Percentiles rank a stretch among this genome's conserved stretches.
phyloP scores from a whole-genome alignment of 2,797 vertebrate species.

The Mormyrops boulengeri region DNA sequence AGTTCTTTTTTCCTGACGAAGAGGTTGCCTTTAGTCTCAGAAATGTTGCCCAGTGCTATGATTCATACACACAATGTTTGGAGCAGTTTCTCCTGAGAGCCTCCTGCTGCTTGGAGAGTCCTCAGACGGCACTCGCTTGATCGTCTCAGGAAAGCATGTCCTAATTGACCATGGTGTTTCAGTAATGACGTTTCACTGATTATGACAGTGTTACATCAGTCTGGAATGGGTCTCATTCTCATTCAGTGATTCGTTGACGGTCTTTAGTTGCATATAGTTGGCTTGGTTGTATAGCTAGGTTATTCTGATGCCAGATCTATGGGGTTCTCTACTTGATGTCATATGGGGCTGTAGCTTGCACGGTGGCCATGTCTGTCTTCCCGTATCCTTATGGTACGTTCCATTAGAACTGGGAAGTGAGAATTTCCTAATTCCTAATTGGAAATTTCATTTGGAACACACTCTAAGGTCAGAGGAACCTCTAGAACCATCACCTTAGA shows the following conservation, averaged over 20 bases:
- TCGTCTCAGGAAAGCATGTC: neutral
- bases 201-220: neutral
- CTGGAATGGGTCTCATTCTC: neutral
- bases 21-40: neutral
- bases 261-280: neutral
- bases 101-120: neutral
- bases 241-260: neutral
- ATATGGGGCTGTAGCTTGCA: neutral
- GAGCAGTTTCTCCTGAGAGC: neutral
- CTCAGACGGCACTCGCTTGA: neutral
- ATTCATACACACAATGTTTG: neutral
- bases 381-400: neutral
- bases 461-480: neutral
- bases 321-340: neutral
- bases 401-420: neutral
- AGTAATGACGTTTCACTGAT: neutral
- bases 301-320: neutral
- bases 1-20: neutral
- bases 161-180: neutral
- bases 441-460: neutral
- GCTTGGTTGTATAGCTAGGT: neutral
- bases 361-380: neutral
- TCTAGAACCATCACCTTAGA: neutral
- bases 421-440: neutral
- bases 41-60: neutral